These are phyloP conservation scores for Anomalospiza imberbis DNA, from an alignment of 2,797 vertebrate genomes.

Conservation along the genomic window DNA sequence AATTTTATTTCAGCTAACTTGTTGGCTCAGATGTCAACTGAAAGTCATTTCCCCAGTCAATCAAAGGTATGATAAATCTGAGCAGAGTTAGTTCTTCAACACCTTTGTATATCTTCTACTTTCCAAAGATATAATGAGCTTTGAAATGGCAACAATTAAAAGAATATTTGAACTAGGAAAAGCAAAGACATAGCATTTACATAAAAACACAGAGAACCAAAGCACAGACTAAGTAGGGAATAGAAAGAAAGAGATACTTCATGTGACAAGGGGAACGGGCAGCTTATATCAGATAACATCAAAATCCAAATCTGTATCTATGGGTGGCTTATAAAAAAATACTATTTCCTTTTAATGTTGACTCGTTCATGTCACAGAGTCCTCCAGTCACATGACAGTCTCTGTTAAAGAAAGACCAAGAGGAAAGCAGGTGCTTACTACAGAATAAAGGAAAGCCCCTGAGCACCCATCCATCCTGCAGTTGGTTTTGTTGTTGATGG, in stretches of 20 bases:
- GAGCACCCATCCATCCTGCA: not conserved
- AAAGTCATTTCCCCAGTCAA: slow-evolving; percentile 83
- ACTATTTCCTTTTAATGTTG: not conserved
- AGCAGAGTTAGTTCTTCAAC: slow-evolving; percentile 68
- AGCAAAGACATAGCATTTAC: not conserved
- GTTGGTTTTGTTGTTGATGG: not conserved
- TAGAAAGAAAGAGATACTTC: not conserved
- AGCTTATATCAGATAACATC: not conserved
- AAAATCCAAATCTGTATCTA: not conserved
- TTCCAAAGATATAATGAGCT: slow-evolving; percentile 64
- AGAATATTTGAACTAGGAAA: slow-evolving; percentile 21
- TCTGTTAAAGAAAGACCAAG: not conserved
- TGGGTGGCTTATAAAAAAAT: not conserved
- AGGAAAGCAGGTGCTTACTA: not conserved
- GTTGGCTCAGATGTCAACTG: slow-evolving; percentile 83
- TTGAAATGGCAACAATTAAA: slow-evolving; percentile 51
- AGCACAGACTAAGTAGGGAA: not conserved
- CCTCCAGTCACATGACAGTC: not conserved
- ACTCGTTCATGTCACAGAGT: not conserved
- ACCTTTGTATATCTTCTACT: slow-evolving; percentile 46
- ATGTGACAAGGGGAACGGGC: not conserved
- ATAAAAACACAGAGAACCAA: not conserved
- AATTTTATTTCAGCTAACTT: slow-evolving; percentile 84
- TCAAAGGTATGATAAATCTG: slow-evolving; percentile 76
- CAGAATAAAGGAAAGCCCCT: not conserved